Evolutionary conservation across 2,113 vertebrate genomes (phyloP), one percentile per base, ranked within the genome.

Genomic region (Corvus hawaiiensis): DNA sequence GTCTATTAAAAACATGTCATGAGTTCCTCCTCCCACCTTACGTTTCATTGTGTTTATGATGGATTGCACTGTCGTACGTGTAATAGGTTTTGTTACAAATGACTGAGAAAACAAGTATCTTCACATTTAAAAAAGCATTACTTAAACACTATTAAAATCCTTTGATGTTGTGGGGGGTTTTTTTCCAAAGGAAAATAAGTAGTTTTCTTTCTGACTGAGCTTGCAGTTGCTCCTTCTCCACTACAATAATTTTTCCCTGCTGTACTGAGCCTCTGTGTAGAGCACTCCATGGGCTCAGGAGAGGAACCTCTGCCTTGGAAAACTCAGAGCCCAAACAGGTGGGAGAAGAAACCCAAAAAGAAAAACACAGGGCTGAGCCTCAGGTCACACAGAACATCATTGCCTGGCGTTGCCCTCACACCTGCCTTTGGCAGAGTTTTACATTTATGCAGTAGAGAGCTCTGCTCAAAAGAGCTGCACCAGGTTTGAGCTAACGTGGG

Each of bases 51-150:
- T 58, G 3, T 94, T 97, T 92, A 76, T 94, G 79, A 90, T 84
- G 90, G 91, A 95, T 95, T 94, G 75, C 43, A 35, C 14, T 88
- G 93, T 77, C 52, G 1, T 32, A 87, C 44, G 13, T 51, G n/a
- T 91, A 82, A 88, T 94, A 63, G 91, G 71, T 75, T 94, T 96
- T 95, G 96, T 97, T 97, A 96, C 93, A 96, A 94, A 92, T 95
- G 94, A 98, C 87, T 74, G 89, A 95, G 89, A 95, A 97, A 96
- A 94, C 87, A 97, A 97, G 85, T 86, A 90, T 95, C 84, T 91
- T 56, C 2, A 24, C 86, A 88, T 97, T 96, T 93, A 61, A 94
- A 91, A 96, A 93, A 71, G 69, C 89, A 90, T 93, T 94, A 90
- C 64, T 85, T 94, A 95, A 95, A 97, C 93, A 90, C 69, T 93